A percentile compares a stretch with the other conserved stretches of the same genome.
These are phyloP conservation scores for Rhabdophis nuchalis DNA, from an alignment of 2,797 vertebrate species.

Conservation along the genomic window DNA sequence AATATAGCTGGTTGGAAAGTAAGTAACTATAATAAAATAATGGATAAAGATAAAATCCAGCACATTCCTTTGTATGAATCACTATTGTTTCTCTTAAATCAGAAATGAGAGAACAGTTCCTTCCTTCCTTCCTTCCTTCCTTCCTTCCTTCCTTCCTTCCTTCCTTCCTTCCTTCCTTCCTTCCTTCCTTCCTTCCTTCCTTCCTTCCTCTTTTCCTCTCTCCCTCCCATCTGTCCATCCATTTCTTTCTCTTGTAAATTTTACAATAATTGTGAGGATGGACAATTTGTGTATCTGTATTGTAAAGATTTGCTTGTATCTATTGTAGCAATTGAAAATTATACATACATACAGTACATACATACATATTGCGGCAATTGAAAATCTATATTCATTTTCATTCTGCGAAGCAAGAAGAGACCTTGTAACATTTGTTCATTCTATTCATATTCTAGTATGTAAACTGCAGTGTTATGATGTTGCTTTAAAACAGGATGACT, in stretches of 20 bases:
- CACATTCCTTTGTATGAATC: too few relatives aligned
- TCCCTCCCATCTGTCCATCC: too few relatives aligned
- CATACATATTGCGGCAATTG: too few relatives aligned
- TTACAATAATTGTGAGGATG: neutral
- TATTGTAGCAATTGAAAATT: too few relatives aligned
- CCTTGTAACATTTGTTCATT: neutral
- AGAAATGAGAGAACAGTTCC: neutral
- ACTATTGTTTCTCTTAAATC: too few relatives aligned
- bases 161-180: too few relatives aligned
- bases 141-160: too few relatives aligned
- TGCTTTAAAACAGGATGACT: neutral
- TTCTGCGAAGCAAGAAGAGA: neutral
- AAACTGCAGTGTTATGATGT: neutral
- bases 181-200: too few relatives aligned
- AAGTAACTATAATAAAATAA: neutral
- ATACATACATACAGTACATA: too few relatives aligned
- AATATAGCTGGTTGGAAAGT: neutral
- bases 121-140: neutral
- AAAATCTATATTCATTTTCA: neutral
- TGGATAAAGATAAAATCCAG: too few relatives aligned
- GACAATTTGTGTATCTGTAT: neutral
- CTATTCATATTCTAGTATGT: neutral
- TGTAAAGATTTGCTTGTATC: neutral
- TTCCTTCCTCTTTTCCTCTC: too few relatives aligned
- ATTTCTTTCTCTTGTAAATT: neutral